Evolutionary conservation across 2,888 invertebrate genomes (phyloP).

Genomic region (Drosophila quinaria): DNA sequence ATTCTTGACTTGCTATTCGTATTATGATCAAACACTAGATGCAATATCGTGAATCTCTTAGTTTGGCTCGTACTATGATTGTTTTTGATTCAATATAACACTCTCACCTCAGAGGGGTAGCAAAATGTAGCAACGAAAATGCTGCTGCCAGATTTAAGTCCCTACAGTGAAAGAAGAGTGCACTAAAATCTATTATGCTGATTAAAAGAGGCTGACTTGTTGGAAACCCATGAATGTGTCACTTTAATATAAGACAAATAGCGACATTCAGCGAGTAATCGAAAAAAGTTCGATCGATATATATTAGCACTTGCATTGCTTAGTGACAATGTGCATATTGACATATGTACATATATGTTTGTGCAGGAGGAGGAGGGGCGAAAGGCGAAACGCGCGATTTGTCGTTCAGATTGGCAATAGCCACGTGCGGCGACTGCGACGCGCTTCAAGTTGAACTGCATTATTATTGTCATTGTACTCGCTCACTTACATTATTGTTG

Average conservation of each 20-base stretch:
- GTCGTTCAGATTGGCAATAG: conserved; percentile 20
- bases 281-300: conserved; percentile 18
- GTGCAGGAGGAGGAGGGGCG: background rate
- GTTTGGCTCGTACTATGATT: background rate
- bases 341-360: background rate
- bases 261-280: conserved; percentile 9
- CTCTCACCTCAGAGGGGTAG: conserved; percentile 12
- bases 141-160: conserved; percentile 38
- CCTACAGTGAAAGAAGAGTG: background rate
- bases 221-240: background rate
- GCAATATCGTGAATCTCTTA: background rate
- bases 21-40: background rate
- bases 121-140: conserved; percentile 8
- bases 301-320: conserved; percentile 3
- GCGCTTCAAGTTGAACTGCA: conserved; percentile 4
- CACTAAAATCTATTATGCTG: background rate
- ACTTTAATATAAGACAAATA: background rate
- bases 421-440: conserved; percentile 39
- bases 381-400: conserved; percentile 16
- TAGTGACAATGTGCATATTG: background rate
- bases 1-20: background rate
- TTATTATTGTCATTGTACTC: background rate
- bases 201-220: background rate
- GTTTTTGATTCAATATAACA: background rate
- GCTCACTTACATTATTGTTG: conserved; percentile 41